A percentile compares a stretch with the other conserved stretches of the same genome.
Conservation (phyloP, 2,888 invertebrate species). For the Ormyrus rosae region DNA sequence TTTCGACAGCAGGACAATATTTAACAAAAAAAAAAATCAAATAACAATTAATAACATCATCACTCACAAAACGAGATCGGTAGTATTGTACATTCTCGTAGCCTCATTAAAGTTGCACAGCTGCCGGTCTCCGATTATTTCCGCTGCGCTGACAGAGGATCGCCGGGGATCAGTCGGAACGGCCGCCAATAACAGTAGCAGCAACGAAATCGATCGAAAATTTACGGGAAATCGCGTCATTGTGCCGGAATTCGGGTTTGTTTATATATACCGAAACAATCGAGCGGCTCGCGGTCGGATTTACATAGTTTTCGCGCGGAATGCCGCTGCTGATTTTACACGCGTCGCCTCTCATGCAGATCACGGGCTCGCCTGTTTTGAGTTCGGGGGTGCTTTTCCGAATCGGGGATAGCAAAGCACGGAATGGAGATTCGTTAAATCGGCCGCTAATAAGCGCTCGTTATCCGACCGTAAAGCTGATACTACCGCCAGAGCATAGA, state of each 20-base stretch:
- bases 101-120: constrained; percentile 62
- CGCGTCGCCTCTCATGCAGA: constrained; percentile 4
- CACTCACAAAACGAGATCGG: constrained; percentile 69
- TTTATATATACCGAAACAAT: constrained; percentile 19
- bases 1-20: no score
- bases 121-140: constrained; percentile 29
- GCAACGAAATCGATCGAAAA: constrained; percentile 42
- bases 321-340: constrained; percentile 36
- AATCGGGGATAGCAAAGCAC: not conserved
- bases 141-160: not conserved
- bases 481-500: constrained; percentile 20
- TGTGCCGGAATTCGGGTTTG: not conserved
- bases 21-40: no score
- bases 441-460: constrained; percentile 55
- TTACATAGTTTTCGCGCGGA: constrained; percentile 50
- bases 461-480: constrained; percentile 45
- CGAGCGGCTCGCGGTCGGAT: constrained; percentile 38
- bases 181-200: not conserved
- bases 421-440: constrained; percentile 39
- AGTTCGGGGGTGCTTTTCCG: not conserved
- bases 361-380: constrained; percentile 1
- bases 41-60: no score
- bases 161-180: constrained; percentile 21
- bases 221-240: constrained; percentile 28
- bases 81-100: constrained; percentile 62